Evolutionary conservation across 2,888 invertebrate genomes (phyloP).

Genomic region (Cheilosia vulpina): DNA sequence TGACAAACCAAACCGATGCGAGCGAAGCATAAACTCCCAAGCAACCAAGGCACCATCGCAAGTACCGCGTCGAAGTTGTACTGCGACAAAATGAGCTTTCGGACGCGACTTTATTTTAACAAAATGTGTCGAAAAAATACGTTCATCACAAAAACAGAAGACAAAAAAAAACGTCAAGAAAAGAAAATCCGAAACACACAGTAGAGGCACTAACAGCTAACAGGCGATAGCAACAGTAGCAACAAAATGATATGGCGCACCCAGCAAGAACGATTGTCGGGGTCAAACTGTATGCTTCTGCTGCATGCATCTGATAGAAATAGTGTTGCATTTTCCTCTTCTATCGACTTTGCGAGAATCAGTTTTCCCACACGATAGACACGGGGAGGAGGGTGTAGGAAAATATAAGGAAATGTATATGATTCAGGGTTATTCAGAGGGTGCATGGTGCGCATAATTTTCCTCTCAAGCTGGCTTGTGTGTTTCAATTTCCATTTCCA

Average conservation of each 20-base stretch:
- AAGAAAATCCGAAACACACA: conserved; percentile 48
- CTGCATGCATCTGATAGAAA: conserved; percentile 71
- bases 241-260: conserved; percentile 60
- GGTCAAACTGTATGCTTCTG: conserved; percentile 71
- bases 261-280: conserved; percentile 70
- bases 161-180: conserved; percentile 22
- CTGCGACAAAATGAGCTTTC: conserved; percentile 75
- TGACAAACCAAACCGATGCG: conserved; percentile 69
- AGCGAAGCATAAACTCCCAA: conserved; percentile 54
- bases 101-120: conserved; percentile 74
- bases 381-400: neutral
- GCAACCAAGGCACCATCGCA: conserved; percentile 50
- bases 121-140: conserved; percentile 64
- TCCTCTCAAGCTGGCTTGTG: conserved; percentile 25
- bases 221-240: conserved; percentile 34
- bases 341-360: conserved; percentile 40
- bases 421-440: conserved; percentile 60
- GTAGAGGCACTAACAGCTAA: conserved; percentile 6
- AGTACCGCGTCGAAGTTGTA: conserved; percentile 72
- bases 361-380: conserved; percentile 23
- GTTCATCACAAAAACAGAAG: conserved; percentile 26
- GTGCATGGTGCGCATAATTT: conserved; percentile 66
- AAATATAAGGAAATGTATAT: conserved; percentile 33
- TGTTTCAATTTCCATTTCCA: conserved; percentile 6
- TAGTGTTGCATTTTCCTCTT: conserved; percentile 41